Percentiles rank a stretch among this genome's conserved stretches.
Conservation (phyloP, 2,113 vertebrate genomes). For the Silurus meridionalis region DNA sequence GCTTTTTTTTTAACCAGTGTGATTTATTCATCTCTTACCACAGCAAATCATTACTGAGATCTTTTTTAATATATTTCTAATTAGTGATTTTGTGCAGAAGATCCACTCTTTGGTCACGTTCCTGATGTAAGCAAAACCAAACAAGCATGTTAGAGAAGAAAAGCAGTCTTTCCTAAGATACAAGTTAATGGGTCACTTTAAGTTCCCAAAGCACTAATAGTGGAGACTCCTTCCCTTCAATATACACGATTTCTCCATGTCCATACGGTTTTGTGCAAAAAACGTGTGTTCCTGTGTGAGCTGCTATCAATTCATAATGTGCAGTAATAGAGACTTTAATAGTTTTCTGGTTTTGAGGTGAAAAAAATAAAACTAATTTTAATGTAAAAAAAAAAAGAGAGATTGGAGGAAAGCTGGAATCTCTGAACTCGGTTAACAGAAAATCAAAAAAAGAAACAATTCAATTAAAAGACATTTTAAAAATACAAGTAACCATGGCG, state of each 20-base stretch:
- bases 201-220: background rate
- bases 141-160: background rate
- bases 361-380: background rate
- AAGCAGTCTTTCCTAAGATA: background rate
- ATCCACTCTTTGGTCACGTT: background rate
- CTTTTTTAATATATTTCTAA: background rate
- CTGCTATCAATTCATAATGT: background rate
- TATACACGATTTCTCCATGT: background rate
- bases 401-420: constrained; percentile 3
- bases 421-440: background rate
- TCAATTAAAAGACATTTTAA: background rate
- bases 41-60: background rate
- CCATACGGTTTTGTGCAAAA: background rate
- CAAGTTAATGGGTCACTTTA: background rate
- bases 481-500: background rate
- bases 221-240: background rate
- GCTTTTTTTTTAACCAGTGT: background rate
- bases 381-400: background rate
- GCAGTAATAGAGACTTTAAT: background rate
- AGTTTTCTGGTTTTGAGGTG: background rate
- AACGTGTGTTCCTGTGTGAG: background rate
- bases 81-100: background rate
- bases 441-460: background rate
- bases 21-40: background rate
- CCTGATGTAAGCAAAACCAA: no score